A percentile compares a stretch with the other conserved stretches of the same genome.
phyloP scores from a whole-genome alignment of 2,113 vertebrate genomes.

The Climacteris rufus region DNA sequence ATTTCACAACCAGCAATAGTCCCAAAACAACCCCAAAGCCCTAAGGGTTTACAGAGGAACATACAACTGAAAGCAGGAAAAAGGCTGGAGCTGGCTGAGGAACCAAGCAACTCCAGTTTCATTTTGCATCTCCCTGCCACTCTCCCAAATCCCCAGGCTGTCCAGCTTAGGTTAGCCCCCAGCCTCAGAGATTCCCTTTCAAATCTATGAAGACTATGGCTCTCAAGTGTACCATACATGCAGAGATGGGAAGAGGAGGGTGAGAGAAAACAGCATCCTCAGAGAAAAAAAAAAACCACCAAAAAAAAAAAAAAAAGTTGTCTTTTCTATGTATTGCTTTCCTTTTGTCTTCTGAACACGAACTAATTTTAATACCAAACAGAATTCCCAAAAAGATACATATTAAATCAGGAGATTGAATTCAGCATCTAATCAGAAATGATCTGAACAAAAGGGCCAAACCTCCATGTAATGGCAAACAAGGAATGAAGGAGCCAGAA shows the following conservation, averaged over 20 bases:
- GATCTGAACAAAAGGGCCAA: background rate
- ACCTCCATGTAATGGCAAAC: background rate
- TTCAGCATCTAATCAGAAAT: background rate
- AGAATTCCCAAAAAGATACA: background rate
- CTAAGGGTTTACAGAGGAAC: background rate
- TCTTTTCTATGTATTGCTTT: background rate
- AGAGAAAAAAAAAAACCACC: background rate
- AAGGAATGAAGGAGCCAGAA: background rate
- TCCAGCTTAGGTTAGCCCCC: background rate
- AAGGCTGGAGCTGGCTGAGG: background rate
- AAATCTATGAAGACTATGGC: background rate
- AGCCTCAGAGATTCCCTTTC: background rate
- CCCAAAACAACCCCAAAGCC: background rate
- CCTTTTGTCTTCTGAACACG: background rate
- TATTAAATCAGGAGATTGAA: background rate
- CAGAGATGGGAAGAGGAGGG: background rate
- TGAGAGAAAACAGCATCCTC: background rate
- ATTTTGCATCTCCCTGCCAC: background rate
- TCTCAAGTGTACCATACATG: background rate
- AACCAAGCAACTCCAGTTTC: background rate
- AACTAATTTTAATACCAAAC: background rate
- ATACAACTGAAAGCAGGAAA: too few relatives aligned
- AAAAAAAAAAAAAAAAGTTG: background rate
- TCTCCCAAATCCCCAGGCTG: background rate
- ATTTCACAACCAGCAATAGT: background rate